Evolutionary conservation across 1,140 invertebrate species (phyloP).

Genomic region (Cyclargus thomasi): DNA sequence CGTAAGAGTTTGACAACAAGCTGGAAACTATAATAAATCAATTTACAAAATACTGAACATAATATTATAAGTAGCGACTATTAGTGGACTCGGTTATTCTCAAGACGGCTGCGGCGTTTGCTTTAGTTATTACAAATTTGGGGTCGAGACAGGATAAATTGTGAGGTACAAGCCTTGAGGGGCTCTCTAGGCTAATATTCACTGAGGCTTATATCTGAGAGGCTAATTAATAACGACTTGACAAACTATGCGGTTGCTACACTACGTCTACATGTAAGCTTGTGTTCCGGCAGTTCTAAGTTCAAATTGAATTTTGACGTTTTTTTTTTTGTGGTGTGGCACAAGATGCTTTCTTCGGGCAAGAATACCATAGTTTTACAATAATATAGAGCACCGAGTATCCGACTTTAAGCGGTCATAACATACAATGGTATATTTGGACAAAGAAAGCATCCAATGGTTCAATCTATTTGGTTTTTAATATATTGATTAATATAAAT

Average conservation of each 20-base stretch:
- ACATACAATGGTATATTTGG: no score
- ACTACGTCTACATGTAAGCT: conserved; percentile 25
- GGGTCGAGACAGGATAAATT: neutral
- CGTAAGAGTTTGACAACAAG: no score
- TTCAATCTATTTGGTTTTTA: no score
- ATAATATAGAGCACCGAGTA: no score
- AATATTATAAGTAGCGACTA: no score
- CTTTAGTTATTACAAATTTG: neutral
- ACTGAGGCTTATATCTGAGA: conserved; percentile 27
- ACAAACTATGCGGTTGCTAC: conserved; percentile 44
- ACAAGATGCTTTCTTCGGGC: no score
- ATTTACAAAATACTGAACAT: no score
- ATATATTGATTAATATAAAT: no score
- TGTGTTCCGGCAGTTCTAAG: neutral
- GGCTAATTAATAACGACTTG: conserved; percentile 51
- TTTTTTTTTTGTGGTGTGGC: neutral
- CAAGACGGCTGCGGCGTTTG: neutral
- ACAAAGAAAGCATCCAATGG: no score
- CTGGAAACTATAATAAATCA: no score
- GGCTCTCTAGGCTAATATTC: conserved; percentile 9
- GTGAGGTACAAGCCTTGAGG: conserved; percentile 22
- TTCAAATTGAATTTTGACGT: neutral
- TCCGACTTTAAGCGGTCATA: no score
- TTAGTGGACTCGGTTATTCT: neutral
- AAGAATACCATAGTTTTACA: no score